phyloP scores from a whole-genome alignment of 2,113 vertebrate species.

The Oenanthe oenanthe region DNA sequence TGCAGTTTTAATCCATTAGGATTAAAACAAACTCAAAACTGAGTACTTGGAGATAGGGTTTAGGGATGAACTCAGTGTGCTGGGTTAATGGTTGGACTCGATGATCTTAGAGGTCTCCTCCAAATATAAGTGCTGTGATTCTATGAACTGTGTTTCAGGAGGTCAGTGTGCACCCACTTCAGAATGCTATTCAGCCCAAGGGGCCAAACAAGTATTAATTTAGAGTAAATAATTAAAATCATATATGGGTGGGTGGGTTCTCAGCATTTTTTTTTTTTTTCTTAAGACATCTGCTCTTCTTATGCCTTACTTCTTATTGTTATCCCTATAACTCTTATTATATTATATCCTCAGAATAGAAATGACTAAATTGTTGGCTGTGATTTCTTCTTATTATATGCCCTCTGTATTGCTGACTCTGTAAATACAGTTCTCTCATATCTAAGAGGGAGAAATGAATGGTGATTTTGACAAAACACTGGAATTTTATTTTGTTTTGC shows the following conservation, averaged over 20 bases:
- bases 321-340: not conserved
- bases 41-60: not conserved
- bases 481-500: not conserved
- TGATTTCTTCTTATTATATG: not conserved
- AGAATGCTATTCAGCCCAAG: not conserved
- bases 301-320: not conserved
- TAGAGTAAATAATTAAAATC: not conserved
- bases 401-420: not conserved
- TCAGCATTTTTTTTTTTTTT: not conserved
- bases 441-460: not conserved
- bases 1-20: not conserved
- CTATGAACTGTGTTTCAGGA: not conserved
- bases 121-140: not conserved
- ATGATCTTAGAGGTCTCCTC: not conserved
- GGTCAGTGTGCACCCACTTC: not conserved
- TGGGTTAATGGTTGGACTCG: fast-evolving
- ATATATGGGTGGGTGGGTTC: fast-evolving
- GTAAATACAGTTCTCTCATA: not conserved
- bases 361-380: not conserved
- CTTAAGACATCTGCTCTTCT: not conserved
- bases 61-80: not conserved
- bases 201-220: not conserved
- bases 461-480: not conserved
- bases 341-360: not conserved
- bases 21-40: not conserved